Conservation (phyloP, 2,888 invertebrate species). For the Eucera pruinosa region DNA sequence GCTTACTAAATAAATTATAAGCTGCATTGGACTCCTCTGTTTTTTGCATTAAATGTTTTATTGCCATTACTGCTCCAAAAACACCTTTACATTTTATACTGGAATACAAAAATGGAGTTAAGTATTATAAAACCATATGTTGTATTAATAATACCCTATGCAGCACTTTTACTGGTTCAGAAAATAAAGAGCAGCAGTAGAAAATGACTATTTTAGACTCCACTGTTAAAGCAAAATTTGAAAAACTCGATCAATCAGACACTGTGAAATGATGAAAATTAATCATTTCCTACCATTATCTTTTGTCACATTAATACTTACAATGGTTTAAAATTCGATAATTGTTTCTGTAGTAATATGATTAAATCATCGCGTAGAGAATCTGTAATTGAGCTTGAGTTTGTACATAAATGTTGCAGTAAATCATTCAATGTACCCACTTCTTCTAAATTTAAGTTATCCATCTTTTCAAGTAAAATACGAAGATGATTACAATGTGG, state of each 20-base stretch:
- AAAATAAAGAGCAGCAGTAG: background rate
- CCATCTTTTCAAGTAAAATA: slow-evolving; percentile 90
- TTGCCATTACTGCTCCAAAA: slow-evolving; percentile 90
- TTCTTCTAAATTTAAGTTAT: slow-evolving; percentile 90
- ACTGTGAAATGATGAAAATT: too few relatives aligned
- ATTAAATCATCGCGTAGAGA: slow-evolving; percentile 91
- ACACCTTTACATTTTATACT: slow-evolving; percentile 90
- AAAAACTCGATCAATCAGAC: too few relatives aligned
- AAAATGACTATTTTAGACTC: background rate
- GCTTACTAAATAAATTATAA: slow-evolving; percentile 74
- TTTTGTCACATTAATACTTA: slow-evolving; percentile 71
- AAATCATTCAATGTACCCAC: slow-evolving; percentile 92
- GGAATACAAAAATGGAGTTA: slow-evolving; percentile 47
- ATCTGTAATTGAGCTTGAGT: slow-evolving; percentile 83
- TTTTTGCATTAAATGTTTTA: slow-evolving; percentile 88
- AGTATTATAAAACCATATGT: background rate
- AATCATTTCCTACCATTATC: background rate
- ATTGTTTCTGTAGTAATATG: slow-evolving; percentile 93
- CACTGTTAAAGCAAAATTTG: too few relatives aligned
- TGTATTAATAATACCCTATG: background rate
- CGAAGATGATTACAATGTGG: slow-evolving; percentile 87
- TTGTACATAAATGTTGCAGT: slow-evolving; percentile 88
- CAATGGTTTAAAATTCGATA: slow-evolving; percentile 88
- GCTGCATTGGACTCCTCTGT: slow-evolving; percentile 69
- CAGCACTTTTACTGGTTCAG: background rate